phyloP scores from a whole-genome alignment of 2,888 invertebrate genomes.

The Nasonovia ribisnigri region DNA sequence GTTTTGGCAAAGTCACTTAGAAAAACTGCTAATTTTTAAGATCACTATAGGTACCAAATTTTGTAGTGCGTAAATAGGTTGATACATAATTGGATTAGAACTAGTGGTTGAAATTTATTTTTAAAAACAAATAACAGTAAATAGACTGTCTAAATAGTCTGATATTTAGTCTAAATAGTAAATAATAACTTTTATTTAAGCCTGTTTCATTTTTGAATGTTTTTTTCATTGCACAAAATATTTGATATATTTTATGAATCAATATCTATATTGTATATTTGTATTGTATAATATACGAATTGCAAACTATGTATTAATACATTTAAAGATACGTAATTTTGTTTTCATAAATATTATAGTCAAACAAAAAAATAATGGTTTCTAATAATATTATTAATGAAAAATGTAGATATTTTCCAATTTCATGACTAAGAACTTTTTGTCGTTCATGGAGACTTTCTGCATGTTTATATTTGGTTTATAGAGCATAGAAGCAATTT shows the following conservation, averaged over 20 bases:
- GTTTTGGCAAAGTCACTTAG: constrained; percentile 13
- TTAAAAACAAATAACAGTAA: background rate
- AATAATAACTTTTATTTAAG: no score
- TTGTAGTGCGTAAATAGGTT: background rate
- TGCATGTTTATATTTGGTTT: background rate
- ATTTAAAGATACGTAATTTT: background rate
- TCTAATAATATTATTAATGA: background rate
- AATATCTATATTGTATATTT: background rate
- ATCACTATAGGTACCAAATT: background rate
- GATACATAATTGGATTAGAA: background rate
- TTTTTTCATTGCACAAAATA: background rate
- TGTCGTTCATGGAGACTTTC: background rate
- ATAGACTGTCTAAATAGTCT: no score
- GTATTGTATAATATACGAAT: no score
- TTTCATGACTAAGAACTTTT: background rate
- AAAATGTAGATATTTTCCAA: background rate
- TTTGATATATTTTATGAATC: background rate
- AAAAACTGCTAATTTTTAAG: background rate
- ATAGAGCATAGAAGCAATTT: background rate
- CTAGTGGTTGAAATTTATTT: background rate
- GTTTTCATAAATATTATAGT: background rate
- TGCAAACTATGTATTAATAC: background rate
- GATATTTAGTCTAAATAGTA: no score
- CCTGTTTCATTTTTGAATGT: no score
- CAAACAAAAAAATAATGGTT: background rate